Base-by-base conservation (phyloP, 2,113 vertebrate genomes). In the Nothoprocta perdicaria region DNA sequence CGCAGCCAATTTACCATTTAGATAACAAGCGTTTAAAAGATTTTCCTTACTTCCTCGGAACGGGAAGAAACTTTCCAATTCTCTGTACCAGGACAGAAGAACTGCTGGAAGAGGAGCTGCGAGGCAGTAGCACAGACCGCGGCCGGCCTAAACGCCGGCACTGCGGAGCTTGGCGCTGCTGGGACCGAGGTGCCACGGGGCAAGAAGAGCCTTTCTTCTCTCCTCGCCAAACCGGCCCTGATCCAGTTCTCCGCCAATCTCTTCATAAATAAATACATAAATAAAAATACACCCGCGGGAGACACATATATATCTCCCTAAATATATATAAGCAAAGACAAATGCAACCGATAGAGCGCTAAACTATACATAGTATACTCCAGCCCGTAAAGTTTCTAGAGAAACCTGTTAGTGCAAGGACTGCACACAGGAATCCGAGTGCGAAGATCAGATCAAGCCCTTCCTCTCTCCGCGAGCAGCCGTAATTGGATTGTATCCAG, bases 401-500 rank as follows among this genome's bases (percentile, higher is more conserved):
- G 45, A 95, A 86, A 90, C 93, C 92, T 92, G 94, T 89, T 95
- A 95, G 92, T 88, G 88, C 85, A 76, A 94, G 80, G 84, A 88
- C 77, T 94, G 95, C 80, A 96, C 93, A 91, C 88, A 94, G 95
- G 93, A 92, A 92, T 94, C 86, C 68, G 83, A 84, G 93, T 93
- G 95, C 38, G 65, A 86, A 94, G 90, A 95, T 94, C 94, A 96
- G 97, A 96, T 95, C 69, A 73, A 93, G 81, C 91, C 84, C 92
- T 76, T 86, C 96, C 90, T 97, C 97, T 89, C 89, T 76, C 95
- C 83, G 95, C 97, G 93, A 98, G 97, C 97, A 98, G 96, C 98
- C 97, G 98, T 99, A 99, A 99, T 99, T 99, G 98, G 99, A 98
- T 99, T 99, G 98, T 99, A 98, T 97, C 95, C 97, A 98, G 98